Conservation (phyloP, 2,797 vertebrate genomes). For the Chaetodon trifasciatus region DNA sequence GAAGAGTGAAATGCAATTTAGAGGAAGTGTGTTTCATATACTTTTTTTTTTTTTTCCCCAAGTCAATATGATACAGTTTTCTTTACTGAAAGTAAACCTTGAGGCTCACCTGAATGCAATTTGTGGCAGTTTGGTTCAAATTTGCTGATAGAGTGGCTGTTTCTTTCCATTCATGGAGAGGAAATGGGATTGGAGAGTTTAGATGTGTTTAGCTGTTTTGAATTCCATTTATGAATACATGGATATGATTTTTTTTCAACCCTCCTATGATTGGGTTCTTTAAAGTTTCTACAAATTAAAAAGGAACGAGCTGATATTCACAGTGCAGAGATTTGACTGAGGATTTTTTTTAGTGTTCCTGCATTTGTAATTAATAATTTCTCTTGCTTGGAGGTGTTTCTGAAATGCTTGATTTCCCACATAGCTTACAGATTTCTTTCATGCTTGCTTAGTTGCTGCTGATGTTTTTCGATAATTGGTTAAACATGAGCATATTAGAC, state of each 20-base stretch:
- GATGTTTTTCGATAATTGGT: conserved; percentile 2
- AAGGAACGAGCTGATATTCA: neutral
- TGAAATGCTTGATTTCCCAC: conserved; percentile 9
- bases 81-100: neutral
- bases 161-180: neutral
- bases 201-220: conserved; percentile 13
- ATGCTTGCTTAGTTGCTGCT: neutral
- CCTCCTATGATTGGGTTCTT: neutral
- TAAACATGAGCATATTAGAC: neutral
- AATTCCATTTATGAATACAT: conserved; percentile 23
- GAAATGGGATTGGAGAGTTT: conserved; percentile 16
- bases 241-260: neutral
- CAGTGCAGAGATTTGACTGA: neutral
- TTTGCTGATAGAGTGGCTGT: conserved; percentile 17
- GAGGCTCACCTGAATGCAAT: conserved; percentile 8
- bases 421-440: conserved; percentile 11
- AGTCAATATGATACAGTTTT: neutral
- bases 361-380: neutral
- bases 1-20: conserved; percentile 30
- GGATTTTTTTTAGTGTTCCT: neutral
- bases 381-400: neutral
- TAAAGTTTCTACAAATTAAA: conserved; percentile 29
- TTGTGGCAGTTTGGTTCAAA: neutral
- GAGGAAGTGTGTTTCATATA: neutral
- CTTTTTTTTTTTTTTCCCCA: conserved; percentile 17